phyloP scores from a whole-genome alignment of 2,797 vertebrate genomes.

The Gymnoscopelus braueri region DNA sequence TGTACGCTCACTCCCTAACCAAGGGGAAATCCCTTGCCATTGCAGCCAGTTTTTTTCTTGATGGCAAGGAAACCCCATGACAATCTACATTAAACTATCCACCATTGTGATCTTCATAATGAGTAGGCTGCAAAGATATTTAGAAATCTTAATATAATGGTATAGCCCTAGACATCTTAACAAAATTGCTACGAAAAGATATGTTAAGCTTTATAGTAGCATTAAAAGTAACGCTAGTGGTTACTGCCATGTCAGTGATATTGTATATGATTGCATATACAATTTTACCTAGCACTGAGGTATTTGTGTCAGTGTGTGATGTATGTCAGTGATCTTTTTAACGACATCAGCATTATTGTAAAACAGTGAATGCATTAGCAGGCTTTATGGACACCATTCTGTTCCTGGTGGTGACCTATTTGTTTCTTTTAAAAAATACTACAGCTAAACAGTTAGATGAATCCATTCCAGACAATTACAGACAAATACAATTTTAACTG shows the following conservation, averaged over 20 bases:
- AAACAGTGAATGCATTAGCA: background rate
- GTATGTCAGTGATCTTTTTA: background rate
- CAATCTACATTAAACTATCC: background rate
- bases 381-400: background rate
- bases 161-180: background rate
- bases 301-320: background rate
- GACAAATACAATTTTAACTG: no score
- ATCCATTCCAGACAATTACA: no score
- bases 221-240: background rate
- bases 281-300: background rate
- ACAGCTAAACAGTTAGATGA: background rate
- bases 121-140: background rate
- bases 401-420: conserved; percentile 13
- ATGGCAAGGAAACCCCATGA: conserved; percentile 20
- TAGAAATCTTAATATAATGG: background rate
- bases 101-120: conserved; percentile 2
- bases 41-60: conserved; percentile 30
- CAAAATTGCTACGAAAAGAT: background rate
- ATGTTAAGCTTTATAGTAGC: background rate
- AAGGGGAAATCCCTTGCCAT: conserved; percentile 69
- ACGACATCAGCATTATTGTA: conserved; percentile 1
- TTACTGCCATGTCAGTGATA: background rate
- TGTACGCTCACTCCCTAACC: conserved; percentile 58
- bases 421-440: conserved; percentile 2
- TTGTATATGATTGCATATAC: background rate